Evolutionary conservation across 2,113 vertebrate genomes (phyloP).

Genomic region (Anser cygnoides): DNA sequence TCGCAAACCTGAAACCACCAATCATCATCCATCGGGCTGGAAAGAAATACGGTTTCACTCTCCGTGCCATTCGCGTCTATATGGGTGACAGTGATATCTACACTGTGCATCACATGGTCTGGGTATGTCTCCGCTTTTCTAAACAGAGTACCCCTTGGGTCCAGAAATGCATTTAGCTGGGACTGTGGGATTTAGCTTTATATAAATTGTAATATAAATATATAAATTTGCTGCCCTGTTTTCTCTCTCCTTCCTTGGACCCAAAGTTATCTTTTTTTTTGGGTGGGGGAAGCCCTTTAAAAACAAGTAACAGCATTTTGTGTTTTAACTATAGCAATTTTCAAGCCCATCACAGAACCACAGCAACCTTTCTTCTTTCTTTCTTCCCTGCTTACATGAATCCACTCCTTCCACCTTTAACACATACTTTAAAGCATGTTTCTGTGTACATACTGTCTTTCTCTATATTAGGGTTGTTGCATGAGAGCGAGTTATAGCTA

Average conservation of each 20-base stretch:
- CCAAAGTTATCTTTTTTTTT: not conserved
- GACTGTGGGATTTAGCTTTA: not conserved
- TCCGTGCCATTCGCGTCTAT: conserved; percentile 95
- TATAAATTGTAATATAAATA: not conserved
- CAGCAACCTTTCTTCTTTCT: conserved; percentile 8
- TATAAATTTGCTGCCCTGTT: not conserved
- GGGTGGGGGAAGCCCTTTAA: not conserved
- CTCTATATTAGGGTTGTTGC: conserved; percentile 13
- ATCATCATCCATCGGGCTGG: conserved; percentile 92
- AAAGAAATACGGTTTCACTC: conserved; percentile 98
- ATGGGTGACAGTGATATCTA: conserved; percentile 97
- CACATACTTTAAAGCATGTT: conserved; percentile 26
- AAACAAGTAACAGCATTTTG: not conserved
- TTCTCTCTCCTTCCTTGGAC: not conserved
- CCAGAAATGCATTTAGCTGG: not conserved
- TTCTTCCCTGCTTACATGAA: conserved; percentile 6
- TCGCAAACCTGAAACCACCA: conserved; percentile 85
- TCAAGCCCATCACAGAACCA: not conserved
- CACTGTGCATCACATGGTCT: conserved; percentile 97
- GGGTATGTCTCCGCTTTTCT: conserved; percentile 81
- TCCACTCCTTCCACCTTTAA: conserved; percentile 24
- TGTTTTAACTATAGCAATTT: not conserved
- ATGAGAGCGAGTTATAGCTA: not conserved
- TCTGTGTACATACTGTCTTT: not conserved
- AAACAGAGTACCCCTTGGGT: not conserved